Conservation (phyloP, 2,888 invertebrate genomes). For the Lutraria lutraria region DNA sequence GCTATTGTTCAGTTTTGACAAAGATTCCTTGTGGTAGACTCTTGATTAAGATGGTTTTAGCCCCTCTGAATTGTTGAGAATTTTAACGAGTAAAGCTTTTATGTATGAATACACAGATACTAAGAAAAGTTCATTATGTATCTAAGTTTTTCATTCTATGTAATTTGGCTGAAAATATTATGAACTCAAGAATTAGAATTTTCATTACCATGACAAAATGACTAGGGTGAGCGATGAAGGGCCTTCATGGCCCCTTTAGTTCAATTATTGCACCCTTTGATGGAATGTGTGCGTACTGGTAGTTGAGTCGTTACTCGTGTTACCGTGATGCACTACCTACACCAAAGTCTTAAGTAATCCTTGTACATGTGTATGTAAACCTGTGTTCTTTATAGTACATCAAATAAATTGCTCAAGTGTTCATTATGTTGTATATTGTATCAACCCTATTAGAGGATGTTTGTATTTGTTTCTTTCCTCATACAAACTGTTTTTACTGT, state of each 20-base stretch:
- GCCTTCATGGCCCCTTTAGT: no score
- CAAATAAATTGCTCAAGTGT: conserved; percentile 49
- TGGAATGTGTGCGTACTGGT: background rate
- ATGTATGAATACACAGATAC: no score
- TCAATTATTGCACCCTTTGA: background rate
- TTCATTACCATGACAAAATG: background rate
- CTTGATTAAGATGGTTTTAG: no score
- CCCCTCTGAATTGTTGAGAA: no score
- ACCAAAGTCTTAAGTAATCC: background rate
- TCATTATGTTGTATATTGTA: conserved; percentile 24
- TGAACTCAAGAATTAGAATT: background rate
- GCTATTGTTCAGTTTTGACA: no score
- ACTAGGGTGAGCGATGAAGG: background rate
- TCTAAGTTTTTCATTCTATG: no score
- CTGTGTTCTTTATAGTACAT: conserved; percentile 41
- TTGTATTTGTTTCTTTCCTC: background rate
- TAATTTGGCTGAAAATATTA: no score
- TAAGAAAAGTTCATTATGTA: no score
- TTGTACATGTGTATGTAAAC: conserved; percentile 26
- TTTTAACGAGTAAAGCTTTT: no score
- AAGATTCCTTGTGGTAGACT: no score
- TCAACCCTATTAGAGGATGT: background rate
- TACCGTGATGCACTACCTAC: background rate
- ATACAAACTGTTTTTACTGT: background rate
- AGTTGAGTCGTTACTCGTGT: background rate